These are phyloP conservation scores for Macrobrachium nipponense DNA, from an alignment of 1,140 invertebrate genomes.

Conservation along the genomic window DNA sequence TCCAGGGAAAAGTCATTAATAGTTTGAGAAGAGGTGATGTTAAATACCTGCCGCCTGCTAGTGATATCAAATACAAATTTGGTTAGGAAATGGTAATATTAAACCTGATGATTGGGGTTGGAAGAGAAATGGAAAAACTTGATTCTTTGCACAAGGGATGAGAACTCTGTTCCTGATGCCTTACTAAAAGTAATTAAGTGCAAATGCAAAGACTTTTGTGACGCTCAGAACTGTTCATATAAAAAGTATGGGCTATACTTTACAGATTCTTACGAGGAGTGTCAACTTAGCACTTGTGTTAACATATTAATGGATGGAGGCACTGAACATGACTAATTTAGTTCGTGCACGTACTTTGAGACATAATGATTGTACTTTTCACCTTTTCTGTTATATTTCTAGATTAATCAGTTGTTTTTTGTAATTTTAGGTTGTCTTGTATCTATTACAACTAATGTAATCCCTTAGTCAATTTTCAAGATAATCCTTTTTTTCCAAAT, in stretches of 20 bases:
- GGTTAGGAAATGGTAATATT: background rate
- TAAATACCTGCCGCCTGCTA: too few relatives aligned
- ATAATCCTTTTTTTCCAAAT: background rate
- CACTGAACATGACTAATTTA: too few relatives aligned
- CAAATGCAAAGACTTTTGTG: background rate
- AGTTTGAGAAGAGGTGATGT: too few relatives aligned
- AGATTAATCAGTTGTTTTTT: background rate
- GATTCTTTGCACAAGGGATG: background rate
- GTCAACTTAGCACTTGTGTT: background rate
- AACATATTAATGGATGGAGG: too few relatives aligned
- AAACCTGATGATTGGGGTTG: background rate
- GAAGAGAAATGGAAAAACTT: background rate
- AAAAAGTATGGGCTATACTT: background rate
- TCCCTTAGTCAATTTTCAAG: background rate
- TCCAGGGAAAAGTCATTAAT: too few relatives aligned
- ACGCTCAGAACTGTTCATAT: background rate
- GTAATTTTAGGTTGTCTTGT: background rate
- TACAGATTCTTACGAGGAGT: background rate
- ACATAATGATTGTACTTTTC: background rate
- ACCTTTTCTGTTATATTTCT: background rate
- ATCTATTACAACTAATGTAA: constrained; percentile 2
- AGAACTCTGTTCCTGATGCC: too few relatives aligned
- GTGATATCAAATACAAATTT: background rate
- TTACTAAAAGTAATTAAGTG: background rate
- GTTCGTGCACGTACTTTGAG: background rate